A percentile compares a stretch with the other conserved stretches of the same genome.
phyloP scores from a whole-genome alignment of 2,797 vertebrate species.

The Bovichtus variegatus region DNA sequence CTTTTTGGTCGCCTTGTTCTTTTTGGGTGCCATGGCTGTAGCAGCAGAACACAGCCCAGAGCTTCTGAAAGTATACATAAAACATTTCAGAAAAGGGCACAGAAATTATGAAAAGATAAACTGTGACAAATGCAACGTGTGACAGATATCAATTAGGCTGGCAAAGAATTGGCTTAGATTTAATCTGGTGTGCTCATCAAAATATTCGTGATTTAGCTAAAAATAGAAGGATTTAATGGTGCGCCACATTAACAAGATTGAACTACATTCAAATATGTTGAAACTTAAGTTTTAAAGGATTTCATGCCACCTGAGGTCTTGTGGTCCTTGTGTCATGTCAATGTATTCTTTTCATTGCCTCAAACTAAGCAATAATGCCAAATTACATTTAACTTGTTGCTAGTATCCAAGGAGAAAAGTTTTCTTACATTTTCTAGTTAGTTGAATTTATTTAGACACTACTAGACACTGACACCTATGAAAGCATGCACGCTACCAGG shows the following conservation, averaged over 20 bases:
- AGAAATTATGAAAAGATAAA: neutral
- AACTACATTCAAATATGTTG: neutral
- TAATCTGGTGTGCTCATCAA: neutral
- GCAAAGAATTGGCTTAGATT: neutral
- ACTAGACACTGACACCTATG: slow-evolving; percentile 21
- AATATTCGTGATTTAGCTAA: neutral
- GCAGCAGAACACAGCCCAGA: slow-evolving; percentile 88
- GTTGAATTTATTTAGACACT: slow-evolving; percentile 18
- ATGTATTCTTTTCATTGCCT: neutral
- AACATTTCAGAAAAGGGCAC: slow-evolving; percentile 25
- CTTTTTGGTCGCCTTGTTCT: slow-evolving; percentile 95
- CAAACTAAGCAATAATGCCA: neutral
- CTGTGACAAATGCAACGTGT: neutral
- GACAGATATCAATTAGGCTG: neutral
- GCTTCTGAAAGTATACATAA: slow-evolving; percentile 72
- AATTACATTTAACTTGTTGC: neutral
- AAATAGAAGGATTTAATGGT: neutral
- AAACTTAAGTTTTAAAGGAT: neutral
- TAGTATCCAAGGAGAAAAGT: neutral
- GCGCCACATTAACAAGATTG: neutral
- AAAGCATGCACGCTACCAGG: slow-evolving; percentile 54
- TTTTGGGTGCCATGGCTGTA: slow-evolving; percentile 99
- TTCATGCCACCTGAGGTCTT: neutral
- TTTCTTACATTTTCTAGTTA: neutral
- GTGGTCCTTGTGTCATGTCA: neutral